Evolutionary conservation across 30 jellyfish, hydroid and myxozoan species (phyloP), one percentile per base, ranked within the genome.

Genomic region (Hydra vulgaris): DNA sequence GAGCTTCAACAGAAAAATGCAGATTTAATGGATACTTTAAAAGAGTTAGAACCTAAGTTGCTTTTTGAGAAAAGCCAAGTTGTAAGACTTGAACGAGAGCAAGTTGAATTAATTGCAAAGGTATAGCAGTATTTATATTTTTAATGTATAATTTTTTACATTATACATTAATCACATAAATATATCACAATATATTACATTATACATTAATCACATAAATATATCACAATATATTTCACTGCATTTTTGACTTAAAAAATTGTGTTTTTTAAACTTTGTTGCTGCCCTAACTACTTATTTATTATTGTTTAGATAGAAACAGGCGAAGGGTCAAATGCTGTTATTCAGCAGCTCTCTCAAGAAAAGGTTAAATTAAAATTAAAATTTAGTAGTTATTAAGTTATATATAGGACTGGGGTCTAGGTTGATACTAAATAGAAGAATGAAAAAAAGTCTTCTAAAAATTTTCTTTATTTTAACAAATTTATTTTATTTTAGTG

Each of bases 281-380:
- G n/a, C n/a, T n/a, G n/a, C n/a, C n/a, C n/a, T n/a, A n/a, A n/a
- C n/a, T n/a, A n/a, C n/a, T n/a, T n/a, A n/a, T n/a, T n/a, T n/a
- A n/a, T n/a, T n/a, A n/a, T 70, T 16, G 22, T 85, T 17, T 68
- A 92, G 98, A 92, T 92, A 66, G 98, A 92, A 78, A 89, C 96
- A 8, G 98, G 98, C 3, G 94, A 84, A 23, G 98, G 98, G 0
- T 89, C 89, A n/a, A 89, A 92, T 56, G 86, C 98, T 3, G 98
- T 94, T 8, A 92, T 92, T 21, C 95, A 92, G 72, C 98, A 92
- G 67, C 83, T 92, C 21, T 27, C 92, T 18, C 98, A 92, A 66
- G 98, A 92, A 79, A 92, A 92, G 96, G 98, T 92, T n/a, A 21
- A 12, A 71, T 71, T 23, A n/a, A n/a, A n/a, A n/a, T n/a, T n/a